These are phyloP conservation scores for Brachypodius melanocephalos DNA, from an alignment of 2,113 vertebrate species.

Conservation along the genomic window DNA sequence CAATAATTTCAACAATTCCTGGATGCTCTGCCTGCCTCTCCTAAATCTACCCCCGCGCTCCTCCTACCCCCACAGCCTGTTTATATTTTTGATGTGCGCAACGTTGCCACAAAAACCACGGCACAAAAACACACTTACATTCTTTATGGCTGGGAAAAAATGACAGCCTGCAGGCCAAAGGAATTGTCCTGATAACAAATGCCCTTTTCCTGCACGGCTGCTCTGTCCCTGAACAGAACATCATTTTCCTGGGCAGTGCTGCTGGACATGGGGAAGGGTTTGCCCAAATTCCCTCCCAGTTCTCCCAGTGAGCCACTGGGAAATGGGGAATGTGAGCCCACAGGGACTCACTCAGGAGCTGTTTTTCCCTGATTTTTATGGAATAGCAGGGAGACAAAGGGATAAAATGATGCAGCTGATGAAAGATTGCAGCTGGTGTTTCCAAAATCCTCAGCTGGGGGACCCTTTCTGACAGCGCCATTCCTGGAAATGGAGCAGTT, in stretches of 20 bases:
- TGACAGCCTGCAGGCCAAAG: background rate
- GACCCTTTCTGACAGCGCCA: background rate
- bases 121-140: background rate
- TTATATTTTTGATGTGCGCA: background rate
- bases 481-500: background rate
- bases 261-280: background rate
- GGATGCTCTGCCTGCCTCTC: background rate
- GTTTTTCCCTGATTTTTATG: background rate
- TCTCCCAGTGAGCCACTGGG: background rate
- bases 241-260: background rate
- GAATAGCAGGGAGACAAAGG: background rate
- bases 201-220: background rate
- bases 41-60: background rate
- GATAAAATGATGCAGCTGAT: background rate
- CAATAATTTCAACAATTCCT: background rate
- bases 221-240: background rate
- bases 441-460: background rate
- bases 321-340: background rate
- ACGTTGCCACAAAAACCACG: background rate
- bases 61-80: background rate
- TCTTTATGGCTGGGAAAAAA: background rate
- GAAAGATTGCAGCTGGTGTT: background rate
- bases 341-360: background rate
- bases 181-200: background rate
- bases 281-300: background rate